phyloP scores from a whole-genome alignment of 2,113 vertebrate genomes.

The Brachyistius frenatus region DNA sequence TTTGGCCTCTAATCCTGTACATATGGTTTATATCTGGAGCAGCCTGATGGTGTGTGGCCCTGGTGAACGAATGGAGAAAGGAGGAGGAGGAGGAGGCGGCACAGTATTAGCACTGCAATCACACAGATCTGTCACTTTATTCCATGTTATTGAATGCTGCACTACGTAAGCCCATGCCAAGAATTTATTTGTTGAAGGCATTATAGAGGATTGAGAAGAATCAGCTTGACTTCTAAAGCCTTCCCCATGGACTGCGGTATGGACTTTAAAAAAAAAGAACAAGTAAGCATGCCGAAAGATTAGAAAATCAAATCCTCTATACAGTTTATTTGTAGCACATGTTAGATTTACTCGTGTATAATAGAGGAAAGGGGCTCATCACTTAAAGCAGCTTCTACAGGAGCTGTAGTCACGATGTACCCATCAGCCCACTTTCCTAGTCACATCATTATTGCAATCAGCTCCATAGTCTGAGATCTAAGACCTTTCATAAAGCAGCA shows the following conservation, averaged over 20 bases:
- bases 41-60: conserved; percentile 58
- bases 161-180: conserved; percentile 29
- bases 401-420: neutral
- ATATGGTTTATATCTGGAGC: conserved; percentile 70
- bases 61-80: conserved; percentile 5
- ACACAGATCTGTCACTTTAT: conserved; percentile 39
- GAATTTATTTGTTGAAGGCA: conserved; percentile 23
- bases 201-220: conserved; percentile 36
- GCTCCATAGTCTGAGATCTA: neutral
- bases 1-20: conserved; percentile 64
- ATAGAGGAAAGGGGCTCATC: neutral
- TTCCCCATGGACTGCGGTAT: neutral
- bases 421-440: conserved; percentile 2
- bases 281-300: neutral
- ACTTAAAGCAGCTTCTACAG: neutral
- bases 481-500: conserved; percentile 7
- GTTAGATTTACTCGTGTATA: neutral
- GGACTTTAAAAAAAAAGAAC: conserved; percentile 4
- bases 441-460: conserved; percentile 18
- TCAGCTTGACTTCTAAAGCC: conserved; percentile 27
- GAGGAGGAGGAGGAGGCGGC: neutral
- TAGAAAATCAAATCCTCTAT: neutral
- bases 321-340: neutral
- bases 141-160: conserved; percentile 60
- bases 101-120: conserved; percentile 41